Evolutionary conservation across 2,888 invertebrate species (phyloP), one percentile per base, ranked within the genome.

Genomic region (Dasypolia templi): DNA sequence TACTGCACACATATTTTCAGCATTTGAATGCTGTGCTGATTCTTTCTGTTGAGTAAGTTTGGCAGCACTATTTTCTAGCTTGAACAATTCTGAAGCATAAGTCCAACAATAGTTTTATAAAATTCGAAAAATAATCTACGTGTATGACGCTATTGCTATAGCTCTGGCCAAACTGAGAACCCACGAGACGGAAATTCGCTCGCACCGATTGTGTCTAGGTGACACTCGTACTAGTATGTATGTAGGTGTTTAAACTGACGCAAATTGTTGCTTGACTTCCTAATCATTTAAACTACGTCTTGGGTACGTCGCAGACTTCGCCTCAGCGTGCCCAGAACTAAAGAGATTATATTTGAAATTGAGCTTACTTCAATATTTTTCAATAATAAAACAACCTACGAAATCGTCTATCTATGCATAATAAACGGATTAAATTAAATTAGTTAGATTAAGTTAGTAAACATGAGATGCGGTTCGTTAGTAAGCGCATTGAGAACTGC

Each of bases 1-100:
- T 74, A 7, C 46, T 72, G 4, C 79, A 79, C 9, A 84, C 81
- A 3, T 88, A 88, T 67, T 79, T 72, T 26, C 74, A 82, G 26
- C 64, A 79, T 3, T 19, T 88, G 44, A 49, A 78, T 17, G 86
- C 81, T 19, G 0, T 70, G 14, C 0, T 85, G 1, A 7, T 83
- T 0, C 0, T 46, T 6, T 39, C 72, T 0, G 82, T 82, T 0
- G 73, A 72, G 88, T 86, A 64, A 80, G 84, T 72, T 46, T 19
- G 1, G 2, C 9, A 44, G 1, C 29, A 49, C 2, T 29, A 11
- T 42, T 39, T 42, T 29, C 22, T 66, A n/a, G 3, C 22, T 26
- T 42, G 22, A 59, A 17, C n/a, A n/a, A n/a, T 35, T 42, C 42
- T 62, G 11, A 42, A 26, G 19, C 6, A 17, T 19, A 42, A 6